phyloP scores from a whole-genome alignment of 2,113 vertebrate species.

The Australoheros scitulus region DNA sequence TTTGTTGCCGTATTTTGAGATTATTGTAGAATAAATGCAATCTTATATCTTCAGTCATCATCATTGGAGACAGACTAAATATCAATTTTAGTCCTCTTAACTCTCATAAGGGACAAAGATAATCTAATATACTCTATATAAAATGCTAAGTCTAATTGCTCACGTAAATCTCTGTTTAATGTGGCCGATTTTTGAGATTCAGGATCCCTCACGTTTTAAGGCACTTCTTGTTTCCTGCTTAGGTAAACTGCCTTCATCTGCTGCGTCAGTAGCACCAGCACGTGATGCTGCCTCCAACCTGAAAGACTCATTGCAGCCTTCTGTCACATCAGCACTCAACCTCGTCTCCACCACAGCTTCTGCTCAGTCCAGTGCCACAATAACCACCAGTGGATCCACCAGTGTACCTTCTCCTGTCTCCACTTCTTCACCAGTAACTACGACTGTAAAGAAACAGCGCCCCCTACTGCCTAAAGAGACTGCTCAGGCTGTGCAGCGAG shows the following conservation, averaged over 20 bases:
- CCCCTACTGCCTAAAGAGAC: constrained; percentile 95
- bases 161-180: not conserved
- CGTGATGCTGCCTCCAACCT: constrained; percentile 80
- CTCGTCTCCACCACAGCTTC: constrained; percentile 70
- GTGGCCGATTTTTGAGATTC: not conserved
- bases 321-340: constrained; percentile 74
- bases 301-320: constrained; percentile 81
- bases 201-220: not conserved
- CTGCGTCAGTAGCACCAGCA: constrained; percentile 76
- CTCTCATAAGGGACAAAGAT: not conserved
- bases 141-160: not conserved
- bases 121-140: not conserved
- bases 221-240: not conserved
- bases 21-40: not conserved
- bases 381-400: constrained; percentile 70
- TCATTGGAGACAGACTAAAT: not conserved
- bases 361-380: constrained; percentile 73
- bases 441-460: constrained; percentile 93
- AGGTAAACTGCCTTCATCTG: constrained; percentile 85
- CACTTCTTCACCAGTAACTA: constrained; percentile 72
- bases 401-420: constrained; percentile 70
- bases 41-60: not conserved
- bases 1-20: no score
- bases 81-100: not conserved
- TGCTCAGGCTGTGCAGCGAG: constrained; percentile 86